These are phyloP conservation scores for Tiliacea aurago DNA, from an alignment of 2,888 invertebrate species.

Conservation along the genomic window DNA sequence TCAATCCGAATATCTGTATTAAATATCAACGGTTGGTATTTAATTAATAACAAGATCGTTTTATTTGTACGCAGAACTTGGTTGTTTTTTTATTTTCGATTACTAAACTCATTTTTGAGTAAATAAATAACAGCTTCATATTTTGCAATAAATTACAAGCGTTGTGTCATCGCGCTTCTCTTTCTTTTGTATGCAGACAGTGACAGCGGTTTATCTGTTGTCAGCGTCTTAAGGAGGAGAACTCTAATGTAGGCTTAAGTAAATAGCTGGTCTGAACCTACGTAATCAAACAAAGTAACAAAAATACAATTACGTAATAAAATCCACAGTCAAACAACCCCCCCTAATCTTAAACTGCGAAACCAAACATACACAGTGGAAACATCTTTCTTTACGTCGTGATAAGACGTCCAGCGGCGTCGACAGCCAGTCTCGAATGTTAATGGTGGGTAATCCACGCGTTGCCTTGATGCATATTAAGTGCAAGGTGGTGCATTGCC, in stretches of 20 bases:
- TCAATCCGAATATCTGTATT: too few relatives aligned
- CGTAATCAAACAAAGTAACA: neutral
- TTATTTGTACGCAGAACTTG: too few relatives aligned
- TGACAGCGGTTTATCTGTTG: too few relatives aligned
- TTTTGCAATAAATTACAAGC: too few relatives aligned
- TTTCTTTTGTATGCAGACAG: too few relatives aligned
- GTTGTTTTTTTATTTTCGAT: too few relatives aligned
- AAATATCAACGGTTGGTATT: too few relatives aligned
- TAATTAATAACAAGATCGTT: too few relatives aligned
- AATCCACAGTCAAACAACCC: neutral
- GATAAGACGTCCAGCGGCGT: conserved; percentile 50
- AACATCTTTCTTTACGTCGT: conserved; percentile 50
- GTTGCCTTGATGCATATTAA: conserved; percentile 84
- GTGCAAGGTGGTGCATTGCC: conserved; percentile 88
- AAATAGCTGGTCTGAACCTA: neutral
- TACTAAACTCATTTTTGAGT: too few relatives aligned
- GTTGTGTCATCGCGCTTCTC: too few relatives aligned
- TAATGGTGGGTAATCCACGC: conserved; percentile 68
- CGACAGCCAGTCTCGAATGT: conserved; percentile 52
- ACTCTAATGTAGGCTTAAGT: neutral
- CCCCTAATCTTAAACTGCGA: conserved; percentile 10
- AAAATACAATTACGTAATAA: neutral
- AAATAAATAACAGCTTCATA: too few relatives aligned
- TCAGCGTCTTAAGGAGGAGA: too few relatives aligned
- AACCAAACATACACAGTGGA: conserved; percentile 22